Conservation (phyloP, 1,140 invertebrate genomes). For the Calephelis virginiensis region DNA sequence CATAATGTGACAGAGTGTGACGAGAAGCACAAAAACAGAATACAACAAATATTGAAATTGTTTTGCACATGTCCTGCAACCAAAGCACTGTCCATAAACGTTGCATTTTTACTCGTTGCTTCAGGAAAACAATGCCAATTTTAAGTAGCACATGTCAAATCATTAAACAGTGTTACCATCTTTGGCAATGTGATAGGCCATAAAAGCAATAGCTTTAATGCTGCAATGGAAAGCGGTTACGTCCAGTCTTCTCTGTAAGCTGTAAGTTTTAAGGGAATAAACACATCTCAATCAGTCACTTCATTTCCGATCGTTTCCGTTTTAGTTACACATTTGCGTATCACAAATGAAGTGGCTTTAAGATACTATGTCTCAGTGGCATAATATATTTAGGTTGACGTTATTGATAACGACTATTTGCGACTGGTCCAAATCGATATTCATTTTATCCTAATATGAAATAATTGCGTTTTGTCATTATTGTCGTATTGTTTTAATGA, state of each 20-base stretch:
- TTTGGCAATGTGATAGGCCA: background rate
- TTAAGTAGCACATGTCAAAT: slow-evolving; percentile 38
- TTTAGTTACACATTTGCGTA: background rate
- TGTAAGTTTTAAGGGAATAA: slow-evolving; percentile 1
- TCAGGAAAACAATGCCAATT: slow-evolving; percentile 76
- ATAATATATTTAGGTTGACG: background rate
- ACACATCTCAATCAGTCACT: slow-evolving; percentile 19
- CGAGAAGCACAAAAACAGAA: slow-evolving; percentile 52
- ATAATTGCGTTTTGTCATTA: slow-evolving; percentile 39
- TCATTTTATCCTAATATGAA: slow-evolving; percentile 28
- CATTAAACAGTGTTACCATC: slow-evolving; percentile 2
- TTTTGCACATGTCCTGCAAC: slow-evolving; percentile 70
- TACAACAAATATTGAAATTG: slow-evolving; percentile 57
- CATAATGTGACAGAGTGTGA: slow-evolving; percentile 54
- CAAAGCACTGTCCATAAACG: slow-evolving; percentile 65
- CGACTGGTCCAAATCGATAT: slow-evolving; percentile 23
- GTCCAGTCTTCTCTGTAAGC: slow-evolving; percentile 19
- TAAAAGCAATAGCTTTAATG: background rate
- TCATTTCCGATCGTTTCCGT: slow-evolving; percentile 18
- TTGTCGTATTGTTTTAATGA: slow-evolving; percentile 59
- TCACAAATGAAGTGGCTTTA: slow-evolving; percentile 25
- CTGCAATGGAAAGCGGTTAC: slow-evolving; percentile 4
- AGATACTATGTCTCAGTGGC: slow-evolving; percentile 6
- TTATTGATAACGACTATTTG: slow-evolving; percentile 26
- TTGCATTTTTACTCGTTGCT: slow-evolving; percentile 67